These are phyloP conservation scores for Tor tambroides DNA, from an alignment of 2,113 vertebrate species.

Conservation along the genomic window DNA sequence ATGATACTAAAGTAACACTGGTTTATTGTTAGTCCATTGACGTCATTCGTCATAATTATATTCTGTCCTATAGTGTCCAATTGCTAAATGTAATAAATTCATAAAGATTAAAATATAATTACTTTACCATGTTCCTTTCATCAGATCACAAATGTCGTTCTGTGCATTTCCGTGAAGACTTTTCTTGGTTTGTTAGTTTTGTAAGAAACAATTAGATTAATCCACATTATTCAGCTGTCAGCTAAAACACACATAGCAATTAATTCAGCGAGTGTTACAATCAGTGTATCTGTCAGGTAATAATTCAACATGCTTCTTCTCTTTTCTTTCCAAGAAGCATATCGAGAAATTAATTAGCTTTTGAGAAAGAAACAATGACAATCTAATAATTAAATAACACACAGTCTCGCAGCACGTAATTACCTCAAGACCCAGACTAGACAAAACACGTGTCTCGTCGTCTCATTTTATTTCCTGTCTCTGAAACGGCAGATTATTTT, in stretches of 20 bases:
- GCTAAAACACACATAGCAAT: constrained; percentile 30
- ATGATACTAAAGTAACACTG: no score
- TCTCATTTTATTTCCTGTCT: constrained; percentile 54
- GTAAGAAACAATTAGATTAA: constrained; percentile 29
- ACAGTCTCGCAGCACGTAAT: constrained; percentile 63
- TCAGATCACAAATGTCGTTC: not conserved
- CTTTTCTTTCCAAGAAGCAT: constrained; percentile 49
- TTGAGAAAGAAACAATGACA: constrained; percentile 53
- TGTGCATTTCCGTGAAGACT: not conserved
- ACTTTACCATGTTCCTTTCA: not conserved
- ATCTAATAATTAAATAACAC: constrained; percentile 61
- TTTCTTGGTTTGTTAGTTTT: constrained; percentile 42
- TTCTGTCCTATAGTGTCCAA: not conserved
- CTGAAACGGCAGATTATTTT: constrained; percentile 57
- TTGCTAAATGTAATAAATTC: not conserved
- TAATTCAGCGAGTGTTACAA: constrained; percentile 23
- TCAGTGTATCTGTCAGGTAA: constrained; percentile 39
- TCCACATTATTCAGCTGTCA: constrained; percentile 45
- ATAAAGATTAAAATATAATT: not conserved
- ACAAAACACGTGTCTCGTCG: constrained; percentile 17
- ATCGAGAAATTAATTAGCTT: constrained; percentile 60
- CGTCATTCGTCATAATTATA: not conserved
- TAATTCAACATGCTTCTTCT: constrained; percentile 44
- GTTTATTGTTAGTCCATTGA: not conserved
- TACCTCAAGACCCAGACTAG: constrained; percentile 46